phyloP scores from a whole-genome alignment of 2,113 vertebrate genomes.

The Sander vitreus region DNA sequence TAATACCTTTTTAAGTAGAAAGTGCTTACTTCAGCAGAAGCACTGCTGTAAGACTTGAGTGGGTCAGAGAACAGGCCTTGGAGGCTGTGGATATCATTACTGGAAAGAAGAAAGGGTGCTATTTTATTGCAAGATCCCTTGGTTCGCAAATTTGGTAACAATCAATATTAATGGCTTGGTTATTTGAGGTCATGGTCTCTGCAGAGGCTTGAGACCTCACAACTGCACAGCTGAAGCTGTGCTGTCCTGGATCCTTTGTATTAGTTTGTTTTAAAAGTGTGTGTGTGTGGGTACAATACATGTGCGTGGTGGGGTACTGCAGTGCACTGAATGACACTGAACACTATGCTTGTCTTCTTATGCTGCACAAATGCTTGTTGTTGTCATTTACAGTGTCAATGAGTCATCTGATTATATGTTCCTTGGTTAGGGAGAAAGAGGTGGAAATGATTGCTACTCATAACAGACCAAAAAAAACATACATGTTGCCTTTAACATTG shows the following conservation, averaged over 20 bases:
- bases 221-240: constrained; percentile 36
- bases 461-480: constrained; percentile 53
- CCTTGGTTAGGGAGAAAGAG: constrained; percentile 37
- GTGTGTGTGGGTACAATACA: neutral
- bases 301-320: neutral
- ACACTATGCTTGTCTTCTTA: neutral
- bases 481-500: constrained; percentile 24
- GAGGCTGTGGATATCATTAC: constrained; percentile 78
- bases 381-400: constrained; percentile 32
- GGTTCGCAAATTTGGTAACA: constrained; percentile 74
- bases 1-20: constrained; percentile 77
- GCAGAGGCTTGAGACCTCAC: constrained; percentile 47
- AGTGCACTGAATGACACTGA: neutral
- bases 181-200: constrained; percentile 72
- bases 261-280: constrained; percentile 1
- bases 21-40: constrained; percentile 79
- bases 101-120: constrained; percentile 70
- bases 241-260: constrained; percentile 31
- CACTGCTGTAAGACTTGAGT: constrained; percentile 63
- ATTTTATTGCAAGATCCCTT: constrained; percentile 68
- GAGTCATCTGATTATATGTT: constrained; percentile 53
- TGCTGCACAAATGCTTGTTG: constrained; percentile 13
- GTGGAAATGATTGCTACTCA: constrained; percentile 46
- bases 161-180: constrained; percentile 81
- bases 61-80: constrained; percentile 70